Conservation (phyloP, 2,888 invertebrate genomes). For the Chrysolina americana region DNA sequence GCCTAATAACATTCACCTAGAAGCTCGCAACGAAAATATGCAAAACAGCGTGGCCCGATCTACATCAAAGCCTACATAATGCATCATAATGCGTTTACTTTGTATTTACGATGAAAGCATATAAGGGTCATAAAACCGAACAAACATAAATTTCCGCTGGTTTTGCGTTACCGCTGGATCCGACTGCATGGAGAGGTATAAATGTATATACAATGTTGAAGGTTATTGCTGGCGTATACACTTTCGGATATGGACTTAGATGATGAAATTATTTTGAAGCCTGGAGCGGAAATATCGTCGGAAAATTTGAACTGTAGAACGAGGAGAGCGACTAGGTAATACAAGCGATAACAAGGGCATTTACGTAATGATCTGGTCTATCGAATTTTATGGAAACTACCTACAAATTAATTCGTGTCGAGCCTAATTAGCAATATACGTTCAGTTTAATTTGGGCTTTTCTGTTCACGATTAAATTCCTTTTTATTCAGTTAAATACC, state of each 20-base stretch:
- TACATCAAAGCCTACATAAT: conserved; percentile 15
- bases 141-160: conserved; percentile 13
- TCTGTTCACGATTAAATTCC: too few relatives aligned
- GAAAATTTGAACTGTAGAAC: too few relatives aligned
- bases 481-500: too few relatives aligned
- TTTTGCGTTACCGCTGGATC: neutral
- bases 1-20: neutral
- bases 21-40: neutral
- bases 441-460: too few relatives aligned
- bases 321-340: too few relatives aligned
- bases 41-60: neutral
- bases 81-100: conserved; percentile 20
- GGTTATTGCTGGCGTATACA: conserved; percentile 4
- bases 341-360: too few relatives aligned
- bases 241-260: conserved; percentile 15
- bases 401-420: too few relatives aligned
- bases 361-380: too few relatives aligned
- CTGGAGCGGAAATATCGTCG: neutral
- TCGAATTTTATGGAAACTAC: too few relatives aligned
- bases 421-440: too few relatives aligned
- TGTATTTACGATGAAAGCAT: conserved; percentile 29
- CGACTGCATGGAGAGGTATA: neutral
- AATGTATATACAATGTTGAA: conserved; percentile 11
- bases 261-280: conserved; percentile 24
- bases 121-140: conserved; percentile 24